Conservation (phyloP, 2,797 vertebrate genomes). For the Megaceryle alcyon region DNA sequence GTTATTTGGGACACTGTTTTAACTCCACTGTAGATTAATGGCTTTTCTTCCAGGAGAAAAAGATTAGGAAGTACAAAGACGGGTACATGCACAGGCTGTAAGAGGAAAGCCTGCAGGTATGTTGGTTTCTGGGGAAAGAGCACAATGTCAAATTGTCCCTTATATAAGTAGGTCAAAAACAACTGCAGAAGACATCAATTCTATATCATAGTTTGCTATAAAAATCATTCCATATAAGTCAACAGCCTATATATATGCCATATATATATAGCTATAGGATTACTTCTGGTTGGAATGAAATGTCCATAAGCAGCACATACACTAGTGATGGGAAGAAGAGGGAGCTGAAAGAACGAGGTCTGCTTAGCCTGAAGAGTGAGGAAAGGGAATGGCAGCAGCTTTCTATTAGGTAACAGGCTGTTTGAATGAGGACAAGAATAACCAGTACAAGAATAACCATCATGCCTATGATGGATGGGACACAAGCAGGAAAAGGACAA, state of each 20-base stretch:
- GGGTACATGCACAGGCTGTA: fast-evolving
- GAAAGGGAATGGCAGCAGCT: background rate
- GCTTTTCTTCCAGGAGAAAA: background rate
- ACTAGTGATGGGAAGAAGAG: background rate
- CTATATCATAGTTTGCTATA: background rate
- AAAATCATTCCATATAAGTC: background rate
- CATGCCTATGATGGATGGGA: fast-evolving
- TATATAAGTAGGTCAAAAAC: background rate
- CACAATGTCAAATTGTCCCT: background rate
- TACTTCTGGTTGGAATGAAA: background rate
- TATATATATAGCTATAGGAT: background rate
- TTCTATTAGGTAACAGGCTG: fast-evolving
- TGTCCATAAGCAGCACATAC: fast-evolving
- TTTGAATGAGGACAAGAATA: background rate
- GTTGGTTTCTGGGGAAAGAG: background rate
- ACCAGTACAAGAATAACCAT: background rate
- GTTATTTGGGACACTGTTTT: background rate
- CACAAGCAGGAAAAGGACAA: background rate
- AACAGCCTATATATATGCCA: background rate
- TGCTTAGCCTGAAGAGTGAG: background rate
- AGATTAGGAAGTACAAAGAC: background rate
- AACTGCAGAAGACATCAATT: background rate
- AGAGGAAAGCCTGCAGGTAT: background rate
- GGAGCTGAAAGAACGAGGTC: background rate
- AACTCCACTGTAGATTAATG: background rate